A percentile compares a stretch with the other conserved stretches of the same genome.
phyloP scores from a whole-genome alignment of 2,888 invertebrate genomes.

The Rhogogaster chlorosoma region DNA sequence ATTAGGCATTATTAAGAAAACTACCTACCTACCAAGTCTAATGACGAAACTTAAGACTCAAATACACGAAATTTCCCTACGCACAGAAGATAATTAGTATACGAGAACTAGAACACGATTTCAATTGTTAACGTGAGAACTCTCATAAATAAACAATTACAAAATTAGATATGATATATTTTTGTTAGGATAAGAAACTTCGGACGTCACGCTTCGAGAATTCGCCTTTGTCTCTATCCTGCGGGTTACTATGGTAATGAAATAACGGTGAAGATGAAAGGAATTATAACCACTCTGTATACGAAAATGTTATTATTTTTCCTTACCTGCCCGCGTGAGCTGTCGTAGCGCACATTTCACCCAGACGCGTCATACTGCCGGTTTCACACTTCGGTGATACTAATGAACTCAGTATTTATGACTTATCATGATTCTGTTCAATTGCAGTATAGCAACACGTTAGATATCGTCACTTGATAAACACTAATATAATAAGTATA shows the following conservation, averaged over 20 bases:
- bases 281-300: neutral
- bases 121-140: neutral
- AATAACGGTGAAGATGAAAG: neutral
- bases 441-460: neutral
- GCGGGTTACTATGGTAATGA: neutral
- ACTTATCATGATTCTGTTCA: constrained; percentile 1
- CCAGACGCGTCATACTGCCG: neutral
- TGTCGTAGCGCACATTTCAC: neutral
- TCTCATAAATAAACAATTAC: neutral
- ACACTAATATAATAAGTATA: neutral
- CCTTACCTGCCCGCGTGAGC: constrained; percentile 12
- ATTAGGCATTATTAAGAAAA: too few relatives aligned
- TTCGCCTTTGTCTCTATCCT: neutral
- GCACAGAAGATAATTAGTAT: neutral
- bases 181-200: neutral
- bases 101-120: neutral
- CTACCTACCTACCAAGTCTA: too few relatives aligned
- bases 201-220: neutral
- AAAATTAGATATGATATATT: neutral
- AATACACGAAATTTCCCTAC: neutral
- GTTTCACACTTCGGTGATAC: neutral
- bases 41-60: neutral
- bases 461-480: neutral
- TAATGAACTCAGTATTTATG: constrained; percentile 5
- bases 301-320: neutral